Evolutionary conservation across 2,888 invertebrate species (phyloP), one percentile per base, ranked within the genome.

Genomic region (Xanthia icteritia): DNA sequence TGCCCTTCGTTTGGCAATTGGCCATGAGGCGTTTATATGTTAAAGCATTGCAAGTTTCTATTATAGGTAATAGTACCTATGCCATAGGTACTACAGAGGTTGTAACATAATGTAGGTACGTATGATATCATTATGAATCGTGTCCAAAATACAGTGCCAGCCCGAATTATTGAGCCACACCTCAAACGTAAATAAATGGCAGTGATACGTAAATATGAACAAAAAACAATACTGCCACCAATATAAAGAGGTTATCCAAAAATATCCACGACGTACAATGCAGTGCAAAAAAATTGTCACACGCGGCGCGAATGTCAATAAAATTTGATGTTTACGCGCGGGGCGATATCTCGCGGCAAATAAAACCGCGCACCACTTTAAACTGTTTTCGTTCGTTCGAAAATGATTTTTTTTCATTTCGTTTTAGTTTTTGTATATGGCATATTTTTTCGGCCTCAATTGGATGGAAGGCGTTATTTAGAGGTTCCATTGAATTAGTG

Each of bases 241-340:
- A 82, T 86, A 82, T 83, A 84, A 87, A 89, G 87, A 86, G 89
- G 89, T 87, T 88, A 89, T 84, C 84, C 81, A 71, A 90, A 90
- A 88, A 86, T 79, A 79, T 88, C 81, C 82, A 77, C 86, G 88
- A 89, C 74, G 73, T 89, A 90, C 90, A 92, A 85, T 91, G 90
- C 89, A 92, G 81, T 90, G 90, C 90, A 94, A 93, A 95, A 95
- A 87, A 94, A 93, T 89, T 89, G 89, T 89, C 91, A 91, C 91
- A 89, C 89, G 89, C 91, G 87, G 89, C 89, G 91, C 90, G 92
- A 91, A 89, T 90, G 93, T 95, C 95, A 95, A 95, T 95, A 95
- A 95, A 94, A 94, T 93, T 94, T 93, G 93, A 95, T 94, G 92
- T 94, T 94, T 94, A 94, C 94, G 93, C 93, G 90, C 88, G 83